phyloP scores from a whole-genome alignment of 1,140 invertebrate species.

The Drosophila leontia region DNA sequence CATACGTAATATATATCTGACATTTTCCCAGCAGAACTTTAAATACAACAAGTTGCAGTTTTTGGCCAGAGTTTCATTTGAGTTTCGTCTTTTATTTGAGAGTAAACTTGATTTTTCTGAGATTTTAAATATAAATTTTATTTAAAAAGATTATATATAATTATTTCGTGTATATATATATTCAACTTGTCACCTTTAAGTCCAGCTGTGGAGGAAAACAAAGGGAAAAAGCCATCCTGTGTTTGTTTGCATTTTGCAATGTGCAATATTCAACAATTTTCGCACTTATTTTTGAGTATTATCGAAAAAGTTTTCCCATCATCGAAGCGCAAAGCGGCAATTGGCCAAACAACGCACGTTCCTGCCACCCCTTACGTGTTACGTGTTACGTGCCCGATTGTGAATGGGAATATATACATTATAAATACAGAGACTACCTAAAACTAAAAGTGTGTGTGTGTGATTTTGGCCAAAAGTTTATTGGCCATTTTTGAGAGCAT shows the following conservation, averaged over 20 bases:
- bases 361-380: constrained; percentile 25
- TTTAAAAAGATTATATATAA: too few relatives aligned
- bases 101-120: too few relatives aligned
- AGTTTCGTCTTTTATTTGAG: constrained; percentile 7
- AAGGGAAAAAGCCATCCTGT: not conserved
- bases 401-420: constrained; percentile 26
- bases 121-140: too few relatives aligned
- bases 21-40: not conserved
- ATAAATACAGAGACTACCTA: not conserved
- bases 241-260: constrained; percentile 37
- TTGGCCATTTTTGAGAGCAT: constrained; percentile 35
- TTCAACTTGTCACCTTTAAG: too few relatives aligned
- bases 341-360: constrained; percentile 73
- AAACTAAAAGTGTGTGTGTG: not conserved
- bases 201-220: too few relatives aligned
- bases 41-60: constrained; percentile 19
- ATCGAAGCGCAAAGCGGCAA: constrained; percentile 67
- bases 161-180: too few relatives aligned
- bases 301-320: constrained; percentile 83
- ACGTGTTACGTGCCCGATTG: constrained; percentile 66
- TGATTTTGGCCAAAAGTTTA: constrained; percentile 30
- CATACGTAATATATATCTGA: not conserved
- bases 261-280: constrained; percentile 69
- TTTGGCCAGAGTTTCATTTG: constrained; percentile 4
- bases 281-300: constrained; percentile 83